Conservation (phyloP, 1,140 invertebrate species). For the Drosophila miranda region DNA sequence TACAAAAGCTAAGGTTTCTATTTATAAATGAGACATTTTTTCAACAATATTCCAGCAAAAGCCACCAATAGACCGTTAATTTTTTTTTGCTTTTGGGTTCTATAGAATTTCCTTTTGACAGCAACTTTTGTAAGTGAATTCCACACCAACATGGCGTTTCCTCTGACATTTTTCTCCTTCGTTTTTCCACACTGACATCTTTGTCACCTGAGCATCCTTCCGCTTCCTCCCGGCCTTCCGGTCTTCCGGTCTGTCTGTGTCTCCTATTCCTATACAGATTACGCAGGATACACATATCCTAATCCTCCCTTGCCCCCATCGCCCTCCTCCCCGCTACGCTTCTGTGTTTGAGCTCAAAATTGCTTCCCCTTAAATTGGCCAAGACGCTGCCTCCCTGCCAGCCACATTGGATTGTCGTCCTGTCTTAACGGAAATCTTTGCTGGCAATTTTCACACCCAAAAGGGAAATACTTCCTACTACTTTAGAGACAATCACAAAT, state of each 20-base stretch:
- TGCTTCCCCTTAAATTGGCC: constrained; percentile 57
- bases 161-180: constrained; percentile 11
- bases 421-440: constrained; percentile 67
- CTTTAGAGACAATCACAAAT: constrained; percentile 61
- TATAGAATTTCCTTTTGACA: not conserved
- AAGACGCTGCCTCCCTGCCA: constrained; percentile 8
- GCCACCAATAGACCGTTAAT: too few relatives aligned
- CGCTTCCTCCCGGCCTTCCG: constrained; percentile 11
- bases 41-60: too few relatives aligned
- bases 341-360: constrained; percentile 46
- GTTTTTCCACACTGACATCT: constrained; percentile 29
- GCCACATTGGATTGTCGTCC: not conserved
- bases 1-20: constrained; percentile 12
- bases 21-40: too few relatives aligned
- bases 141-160: constrained; percentile 4
- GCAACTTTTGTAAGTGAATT: constrained; percentile 10
- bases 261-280: constrained; percentile 40
- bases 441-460: constrained; percentile 59
- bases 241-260: constrained; percentile 26
- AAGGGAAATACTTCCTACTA: constrained; percentile 37
- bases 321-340: too few relatives aligned
- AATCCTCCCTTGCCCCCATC: constrained; percentile 29
- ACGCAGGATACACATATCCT: constrained; percentile 15
- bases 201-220: constrained; percentile 57
- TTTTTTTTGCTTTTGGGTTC: too few relatives aligned